Evolutionary conservation across 2,888 invertebrate genomes (phyloP).

Genomic region (Baccha elongata): DNA sequence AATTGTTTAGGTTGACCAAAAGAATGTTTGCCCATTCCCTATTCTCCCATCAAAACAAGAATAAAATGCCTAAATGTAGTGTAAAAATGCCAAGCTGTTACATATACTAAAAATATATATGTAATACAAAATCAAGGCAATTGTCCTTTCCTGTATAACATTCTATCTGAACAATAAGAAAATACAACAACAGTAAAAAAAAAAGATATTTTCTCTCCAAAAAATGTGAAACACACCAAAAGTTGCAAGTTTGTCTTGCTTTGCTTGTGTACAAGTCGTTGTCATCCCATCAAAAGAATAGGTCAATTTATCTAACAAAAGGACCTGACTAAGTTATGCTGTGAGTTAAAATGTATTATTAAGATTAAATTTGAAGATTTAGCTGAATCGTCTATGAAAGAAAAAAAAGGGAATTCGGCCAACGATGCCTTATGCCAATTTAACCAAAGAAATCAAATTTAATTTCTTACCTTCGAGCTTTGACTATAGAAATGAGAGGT

Average conservation of each 20-base stretch:
- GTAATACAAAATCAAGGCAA: constrained; percentile 32
- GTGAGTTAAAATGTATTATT: constrained; percentile 16
- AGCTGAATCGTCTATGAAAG: not conserved
- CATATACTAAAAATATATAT: not conserved
- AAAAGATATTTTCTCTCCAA: not conserved
- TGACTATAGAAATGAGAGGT: not conserved
- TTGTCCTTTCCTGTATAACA: constrained; percentile 15
- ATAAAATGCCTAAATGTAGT: constrained; percentile 40
- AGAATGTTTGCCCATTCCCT: not conserved
- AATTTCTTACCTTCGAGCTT: constrained; percentile 13
- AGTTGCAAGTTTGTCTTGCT: constrained; percentile 37
- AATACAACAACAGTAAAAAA: constrained; percentile 5
- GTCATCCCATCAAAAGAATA: constrained; percentile 31
- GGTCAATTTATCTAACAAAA: constrained; percentile 38
- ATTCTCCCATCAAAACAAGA: not conserved
- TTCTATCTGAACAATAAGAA: constrained; percentile 23
- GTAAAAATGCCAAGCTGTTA: constrained; percentile 33
- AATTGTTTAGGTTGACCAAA: constrained; percentile 40
- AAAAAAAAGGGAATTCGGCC: not conserved
- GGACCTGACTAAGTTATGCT: not conserved
- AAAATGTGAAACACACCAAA: constrained; percentile 9
- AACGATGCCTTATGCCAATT: not conserved
- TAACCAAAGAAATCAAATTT: constrained; percentile 1
- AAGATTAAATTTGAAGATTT: constrained; percentile 33
- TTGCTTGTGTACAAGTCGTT: not conserved